A percentile compares a stretch with the other conserved stretches of the same genome.
phyloP scores from a whole-genome alignment of 2,888 invertebrate genomes.

The Acrocyrtus sp. region DNA sequence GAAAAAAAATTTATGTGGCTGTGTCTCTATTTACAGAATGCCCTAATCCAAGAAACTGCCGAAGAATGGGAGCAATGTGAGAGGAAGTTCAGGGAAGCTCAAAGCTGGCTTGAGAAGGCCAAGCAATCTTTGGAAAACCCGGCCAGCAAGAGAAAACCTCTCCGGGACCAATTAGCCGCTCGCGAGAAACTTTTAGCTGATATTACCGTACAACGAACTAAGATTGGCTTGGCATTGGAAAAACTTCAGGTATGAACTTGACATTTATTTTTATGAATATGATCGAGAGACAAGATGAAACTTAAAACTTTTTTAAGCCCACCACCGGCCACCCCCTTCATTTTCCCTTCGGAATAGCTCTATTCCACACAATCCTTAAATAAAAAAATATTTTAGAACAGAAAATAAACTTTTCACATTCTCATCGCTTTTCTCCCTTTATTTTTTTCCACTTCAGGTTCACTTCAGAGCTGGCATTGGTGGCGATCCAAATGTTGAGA shows the following conservation, averaged over 20 bases:
- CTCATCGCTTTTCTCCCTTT: too few species aligned
- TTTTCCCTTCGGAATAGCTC: too few species aligned
- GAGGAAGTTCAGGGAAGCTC: constrained; percentile 89
- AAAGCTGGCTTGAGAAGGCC: constrained; percentile 89
- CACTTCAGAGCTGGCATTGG: constrained; percentile 88
- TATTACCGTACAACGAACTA: constrained; percentile 88
- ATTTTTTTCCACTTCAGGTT: too few species aligned
- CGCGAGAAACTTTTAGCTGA: constrained; percentile 81
- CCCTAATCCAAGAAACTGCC: constrained; percentile 87
- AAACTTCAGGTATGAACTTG: constrained; percentile 80
- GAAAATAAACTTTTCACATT: too few species aligned
- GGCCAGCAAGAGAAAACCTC: constrained; percentile 85
- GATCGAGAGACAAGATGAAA: too few species aligned
- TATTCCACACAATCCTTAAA: too few species aligned
- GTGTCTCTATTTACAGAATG: constrained; percentile 72
- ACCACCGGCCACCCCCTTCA: too few species aligned
- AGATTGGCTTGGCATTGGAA: constrained; percentile 87
- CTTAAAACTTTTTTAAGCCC: too few species aligned
- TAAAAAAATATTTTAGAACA: too few species aligned
- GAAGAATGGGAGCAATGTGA: constrained; percentile 98
- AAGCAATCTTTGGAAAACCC: constrained; percentile 79
- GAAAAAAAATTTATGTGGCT: not conserved
- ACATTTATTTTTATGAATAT: constrained; percentile 35
- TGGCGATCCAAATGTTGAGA: constrained; percentile 79
- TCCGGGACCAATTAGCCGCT: constrained; percentile 85